Evolutionary conservation across 2,888 invertebrate species (phyloP), one percentile per base, ranked within the genome.

Genomic region (Priocnemis perturbator): DNA sequence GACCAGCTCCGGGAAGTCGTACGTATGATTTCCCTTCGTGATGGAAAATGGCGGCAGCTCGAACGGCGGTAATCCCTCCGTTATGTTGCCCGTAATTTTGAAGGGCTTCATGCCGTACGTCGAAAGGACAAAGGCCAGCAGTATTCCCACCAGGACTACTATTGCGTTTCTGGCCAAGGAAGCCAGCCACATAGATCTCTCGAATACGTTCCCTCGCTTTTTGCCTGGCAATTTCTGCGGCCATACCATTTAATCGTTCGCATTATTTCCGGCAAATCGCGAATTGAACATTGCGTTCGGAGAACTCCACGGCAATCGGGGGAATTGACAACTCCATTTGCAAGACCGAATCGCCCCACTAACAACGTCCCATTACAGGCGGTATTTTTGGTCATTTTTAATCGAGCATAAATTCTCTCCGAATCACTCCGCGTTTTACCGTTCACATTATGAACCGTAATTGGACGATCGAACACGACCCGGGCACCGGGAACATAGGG

Each of bases 151-250:
- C 61, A 96, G 90, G 20, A 97, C 96, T 1, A 95, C 93, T 15
- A 96, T 87, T 0, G 96, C 96, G 89, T 97, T 97, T 66, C 96
- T 91, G 0, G 93, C 94, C 23, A 95, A 90, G 0, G 94, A 92
- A 15, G 92, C 79, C 69, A 94, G 89, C 92, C 94, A 94, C 76
- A 93, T 90, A 11, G 89, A 81, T 82, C 92, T 91, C 78, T 92
- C 83, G n/a, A 89, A 87, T 61, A 87, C 87, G 37, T 90, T 91
- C 50, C 86, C 91, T 81, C 37, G 83, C 78, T 82, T 87, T 78
- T 81, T 84, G 5, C 87, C 86, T 0, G 78, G 90, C 79, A 77
- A 86, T 85, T 84, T 89, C 90, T 81, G 79, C 62, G 59, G 7
- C 7, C 37, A 37, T 7, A 37, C 37, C 37, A 9, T 11, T 53